These are phyloP conservation scores for Drosophila mulleri DNA, from an alignment of 2,888 invertebrate species.

Conservation along the genomic window DNA sequence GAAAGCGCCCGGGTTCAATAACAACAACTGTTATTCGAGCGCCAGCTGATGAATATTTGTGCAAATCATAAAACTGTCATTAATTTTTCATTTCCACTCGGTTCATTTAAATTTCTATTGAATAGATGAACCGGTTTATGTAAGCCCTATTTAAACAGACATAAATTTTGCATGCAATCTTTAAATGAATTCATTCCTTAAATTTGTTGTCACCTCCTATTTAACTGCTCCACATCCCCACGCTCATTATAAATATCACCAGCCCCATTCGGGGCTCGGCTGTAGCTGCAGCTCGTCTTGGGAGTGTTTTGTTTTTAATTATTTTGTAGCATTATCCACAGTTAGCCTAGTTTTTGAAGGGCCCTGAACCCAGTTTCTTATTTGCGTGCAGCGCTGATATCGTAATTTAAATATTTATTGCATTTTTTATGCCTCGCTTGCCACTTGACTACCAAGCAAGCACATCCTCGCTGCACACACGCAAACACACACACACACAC, in stretches of 20 bases:
- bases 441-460: conserved; percentile 55
- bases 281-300: background rate
- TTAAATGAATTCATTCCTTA: background rate
- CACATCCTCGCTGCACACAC: conserved; percentile 36
- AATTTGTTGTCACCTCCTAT: background rate
- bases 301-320: conserved; percentile 54
- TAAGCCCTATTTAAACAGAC: background rate
- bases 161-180: background rate
- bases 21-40: conserved; percentile 11
- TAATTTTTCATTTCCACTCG: background rate
- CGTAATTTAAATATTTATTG: conserved; percentile 77
- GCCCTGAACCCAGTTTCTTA: conserved; percentile 60
- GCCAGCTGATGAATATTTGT: conserved; percentile 9
- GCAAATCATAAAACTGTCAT: background rate
- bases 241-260: background rate
- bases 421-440: conserved; percentile 72
- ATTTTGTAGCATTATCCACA: conserved; percentile 63
- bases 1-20: background rate
- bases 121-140: background rate
- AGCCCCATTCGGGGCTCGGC: background rate
- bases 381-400: conserved; percentile 75
- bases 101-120: background rate
- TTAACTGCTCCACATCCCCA: background rate
- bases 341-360: conserved; percentile 69
- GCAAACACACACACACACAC: conserved; percentile 14